Base-by-base conservation (phyloP, 2,888 invertebrate species). In the Andrena bicolor region DNA sequence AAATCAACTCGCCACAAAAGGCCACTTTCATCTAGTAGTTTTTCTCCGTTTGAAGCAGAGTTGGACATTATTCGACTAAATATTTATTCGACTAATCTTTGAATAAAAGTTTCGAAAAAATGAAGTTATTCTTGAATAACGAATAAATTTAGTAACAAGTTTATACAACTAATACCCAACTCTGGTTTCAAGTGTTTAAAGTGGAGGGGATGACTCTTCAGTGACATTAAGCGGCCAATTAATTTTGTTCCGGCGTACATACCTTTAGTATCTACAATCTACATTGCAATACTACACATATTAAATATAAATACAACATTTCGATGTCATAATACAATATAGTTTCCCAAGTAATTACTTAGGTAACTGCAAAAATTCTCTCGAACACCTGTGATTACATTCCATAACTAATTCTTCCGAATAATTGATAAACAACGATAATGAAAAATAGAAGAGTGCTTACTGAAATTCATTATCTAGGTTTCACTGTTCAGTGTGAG, bases 351-450 rank as follows among this genome's bases (percentile, higher is more conserved):
- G 13, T 41, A 16, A 13, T 30, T 16, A 35, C 35, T 35, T 35
- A 30, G 26, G 23, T 20, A 53, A 51, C 41, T 41, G 61, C 30
- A 61, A 61, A 66, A 74, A 66, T 53, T 68, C 41, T 60, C 23
- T 30, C 53, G 35, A 28, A 16, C 32, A 56, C 26, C 20, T 13
- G 16, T 13, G 10, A 28, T 16, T 41, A 16, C n/a, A 20, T 8
- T 20, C 32, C 10, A 6, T 41, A 41, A 41, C 13, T 41, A 56
- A 20, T 20, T n/a, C n/a, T 5, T n/a, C 2, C 26, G 20, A 63
- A 23, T 35, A 26, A 23, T 63, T 10, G 13, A 16, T 5, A 28
- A 32, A 32, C 32, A 49, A 30, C 51, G 49, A 51, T 3, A 49
- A 49, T 7, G 5, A 2, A 51, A 23, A n/a, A 66, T 13, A n/a